These are phyloP conservation scores for Calephelis perditalis DNA, from an alignment of 2,888 invertebrate species.

Conservation along the genomic window DNA sequence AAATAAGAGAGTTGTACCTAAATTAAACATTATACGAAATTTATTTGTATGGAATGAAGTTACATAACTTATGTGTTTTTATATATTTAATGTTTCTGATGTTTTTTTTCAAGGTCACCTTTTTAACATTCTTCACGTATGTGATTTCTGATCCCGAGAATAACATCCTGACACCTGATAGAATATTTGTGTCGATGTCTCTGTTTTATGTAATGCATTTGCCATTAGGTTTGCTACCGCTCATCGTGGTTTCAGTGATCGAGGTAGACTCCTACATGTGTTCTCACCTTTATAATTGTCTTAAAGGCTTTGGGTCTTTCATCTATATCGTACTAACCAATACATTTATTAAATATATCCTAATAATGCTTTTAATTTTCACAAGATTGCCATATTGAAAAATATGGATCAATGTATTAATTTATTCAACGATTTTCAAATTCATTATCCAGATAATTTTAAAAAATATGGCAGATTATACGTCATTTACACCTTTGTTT, in stretches of 20 bases:
- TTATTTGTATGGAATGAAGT: neutral
- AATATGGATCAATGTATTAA: too few relatives aligned
- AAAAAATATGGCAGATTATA: too few relatives aligned
- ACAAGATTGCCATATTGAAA: too few relatives aligned
- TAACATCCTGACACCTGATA: conserved; percentile 87
- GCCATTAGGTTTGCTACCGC: conserved; percentile 89
- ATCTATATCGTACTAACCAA: conserved; percentile 33
- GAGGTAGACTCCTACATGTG: conserved; percentile 75
- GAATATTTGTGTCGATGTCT: conserved; percentile 91
- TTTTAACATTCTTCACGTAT: conserved; percentile 91
- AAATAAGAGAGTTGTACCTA: neutral
- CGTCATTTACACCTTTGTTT: too few relatives aligned
- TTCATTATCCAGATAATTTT: too few relatives aligned
- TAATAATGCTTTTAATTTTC: too few relatives aligned
- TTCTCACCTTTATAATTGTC: conserved; percentile 25
- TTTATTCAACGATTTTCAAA: too few relatives aligned
- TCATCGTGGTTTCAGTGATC: conserved; percentile 84
- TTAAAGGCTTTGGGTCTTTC: conserved; percentile 59
- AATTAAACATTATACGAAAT: neutral
- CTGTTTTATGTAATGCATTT: conserved; percentile 92
- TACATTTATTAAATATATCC: conserved; percentile 7
- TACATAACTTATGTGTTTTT: conserved; percentile 2
- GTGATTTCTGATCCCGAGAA: conserved; percentile 81
- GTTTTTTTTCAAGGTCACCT: conserved; percentile 82
- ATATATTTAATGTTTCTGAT: conserved; percentile 20